These are phyloP conservation scores for Eulemur mongoz DNA, from an alignment of 2,797 vertebrate genomes.

Conservation along the genomic window DNA sequence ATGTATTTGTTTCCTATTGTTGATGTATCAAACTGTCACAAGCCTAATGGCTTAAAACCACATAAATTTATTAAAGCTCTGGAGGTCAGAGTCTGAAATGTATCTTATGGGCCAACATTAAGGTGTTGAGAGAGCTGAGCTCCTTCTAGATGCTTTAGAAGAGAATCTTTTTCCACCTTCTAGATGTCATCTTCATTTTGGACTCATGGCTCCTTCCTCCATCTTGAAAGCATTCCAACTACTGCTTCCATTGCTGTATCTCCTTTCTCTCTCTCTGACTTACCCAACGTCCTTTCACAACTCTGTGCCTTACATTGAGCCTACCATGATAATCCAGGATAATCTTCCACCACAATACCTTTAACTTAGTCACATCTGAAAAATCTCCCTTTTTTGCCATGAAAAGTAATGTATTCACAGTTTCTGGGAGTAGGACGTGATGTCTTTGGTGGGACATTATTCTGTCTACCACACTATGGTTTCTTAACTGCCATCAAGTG, in stretches of 20 bases:
- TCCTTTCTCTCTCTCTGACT: too few relatives aligned
- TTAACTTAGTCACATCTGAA: not conserved
- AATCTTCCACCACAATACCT: not conserved
- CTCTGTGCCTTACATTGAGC: not conserved
- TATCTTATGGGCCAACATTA: not conserved
- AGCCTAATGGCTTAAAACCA: not conserved
- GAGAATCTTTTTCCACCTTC: not conserved
- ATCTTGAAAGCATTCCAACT: not conserved
- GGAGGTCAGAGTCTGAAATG: not conserved
- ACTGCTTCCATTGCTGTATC: not conserved
- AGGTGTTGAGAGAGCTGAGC: not conserved
- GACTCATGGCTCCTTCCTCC: not conserved
- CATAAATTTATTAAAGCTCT: not conserved
- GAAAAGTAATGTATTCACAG: not conserved
- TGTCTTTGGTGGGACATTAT: not conserved
- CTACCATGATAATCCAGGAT: not conserved
- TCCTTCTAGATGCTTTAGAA: not conserved
- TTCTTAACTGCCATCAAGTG: not conserved
- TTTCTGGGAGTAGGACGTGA: not conserved
- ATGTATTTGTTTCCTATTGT: not conserved
- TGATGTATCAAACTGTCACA: not conserved
- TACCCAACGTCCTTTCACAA: not conserved
- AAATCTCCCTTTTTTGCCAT: not conserved
- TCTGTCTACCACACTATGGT: not conserved
- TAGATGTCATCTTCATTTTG: not conserved